Percentiles rank a stretch among this genome's conserved stretches.
Conservation (phyloP, 2,888 invertebrate genomes). For the Hipparchia semele region DNA sequence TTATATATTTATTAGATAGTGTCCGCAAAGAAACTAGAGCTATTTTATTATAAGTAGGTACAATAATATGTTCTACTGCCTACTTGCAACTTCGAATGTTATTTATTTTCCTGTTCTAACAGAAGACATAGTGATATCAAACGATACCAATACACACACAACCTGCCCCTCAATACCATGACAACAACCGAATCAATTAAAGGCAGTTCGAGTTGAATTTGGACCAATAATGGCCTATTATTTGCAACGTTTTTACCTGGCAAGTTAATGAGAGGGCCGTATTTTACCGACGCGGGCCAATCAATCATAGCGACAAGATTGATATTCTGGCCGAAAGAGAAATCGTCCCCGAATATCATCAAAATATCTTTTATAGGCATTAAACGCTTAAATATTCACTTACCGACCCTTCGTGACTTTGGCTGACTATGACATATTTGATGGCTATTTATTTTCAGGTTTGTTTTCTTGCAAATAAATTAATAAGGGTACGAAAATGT, state of each 20-base stretch:
- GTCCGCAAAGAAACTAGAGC: too few species aligned
- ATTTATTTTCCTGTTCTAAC: background rate
- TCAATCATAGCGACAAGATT: slow-evolving; percentile 73
- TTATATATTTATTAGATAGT: too few species aligned
- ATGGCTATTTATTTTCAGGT: background rate
- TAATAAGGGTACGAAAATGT: too few species aligned
- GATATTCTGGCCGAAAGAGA: slow-evolving; percentile 65
- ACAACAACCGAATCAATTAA: slow-evolving; percentile 47
- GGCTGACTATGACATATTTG: background rate
- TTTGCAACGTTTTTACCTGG: slow-evolving; percentile 50
- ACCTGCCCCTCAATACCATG: slow-evolving; percentile 50
- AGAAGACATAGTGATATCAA: background rate
- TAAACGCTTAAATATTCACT: slow-evolving; percentile 10
- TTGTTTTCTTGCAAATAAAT: background rate
- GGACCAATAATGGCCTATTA: slow-evolving; percentile 27
- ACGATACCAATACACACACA: background rate
- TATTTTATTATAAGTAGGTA: too few species aligned
- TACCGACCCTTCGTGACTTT: background rate
- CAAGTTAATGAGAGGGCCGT: slow-evolving; percentile 62
- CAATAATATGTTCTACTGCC: too few species aligned
- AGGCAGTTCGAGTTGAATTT: slow-evolving; percentile 24
- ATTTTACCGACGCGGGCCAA: slow-evolving; percentile 61
- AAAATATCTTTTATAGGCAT: slow-evolving; percentile 17
- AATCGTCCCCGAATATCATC: slow-evolving; percentile 45
- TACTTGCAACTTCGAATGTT: too few species aligned